These are phyloP conservation scores for Aleiodes alternator DNA, from an alignment of 2,888 invertebrate species.

Conservation along the genomic window DNA sequence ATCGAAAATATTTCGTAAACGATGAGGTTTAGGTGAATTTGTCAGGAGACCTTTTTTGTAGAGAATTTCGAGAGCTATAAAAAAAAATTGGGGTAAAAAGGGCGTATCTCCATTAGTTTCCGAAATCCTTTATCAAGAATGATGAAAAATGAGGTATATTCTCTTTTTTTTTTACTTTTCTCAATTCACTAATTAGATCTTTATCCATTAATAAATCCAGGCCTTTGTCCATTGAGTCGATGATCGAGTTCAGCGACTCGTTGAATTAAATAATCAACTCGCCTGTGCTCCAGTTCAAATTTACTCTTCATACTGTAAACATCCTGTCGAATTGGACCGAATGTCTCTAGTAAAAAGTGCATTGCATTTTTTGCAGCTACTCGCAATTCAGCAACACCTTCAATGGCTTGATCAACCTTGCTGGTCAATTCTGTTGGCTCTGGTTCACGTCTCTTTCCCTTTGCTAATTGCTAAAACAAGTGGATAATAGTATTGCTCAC, in stretches of 20 bases:
- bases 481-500: too few relatives aligned
- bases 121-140: too few relatives aligned
- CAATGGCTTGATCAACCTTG: slow-evolving; percentile 68
- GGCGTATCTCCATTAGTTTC: too few relatives aligned
- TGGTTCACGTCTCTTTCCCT: slow-evolving; percentile 66
- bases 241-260: slow-evolving; percentile 69
- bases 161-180: too few relatives aligned
- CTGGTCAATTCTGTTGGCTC: slow-evolving; percentile 67
- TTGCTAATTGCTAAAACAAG: slow-evolving; percentile 66
- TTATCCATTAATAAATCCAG: slow-evolving; percentile 37
- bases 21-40: too few relatives aligned
- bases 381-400: slow-evolving; percentile 69
- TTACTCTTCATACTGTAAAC: slow-evolving; percentile 69
- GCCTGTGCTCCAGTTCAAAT: slow-evolving; percentile 69
- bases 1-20: too few relatives aligned
- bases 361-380: slow-evolving; percentile 69
- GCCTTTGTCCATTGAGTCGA: slow-evolving; percentile 65
- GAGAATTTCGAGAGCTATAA: too few relatives aligned
- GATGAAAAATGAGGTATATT: too few relatives aligned
- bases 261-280: slow-evolving; percentile 68
- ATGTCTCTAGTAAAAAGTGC: slow-evolving; percentile 42
- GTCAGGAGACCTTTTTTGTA: too few relatives aligned
- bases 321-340: slow-evolving; percentile 60
- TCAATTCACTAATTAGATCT: neutral
- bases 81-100: too few relatives aligned